Percentiles rank a stretch among this genome's conserved stretches.
phyloP scores from a whole-genome alignment of 2,797 vertebrate species.

The Dipus sagitta region DNA sequence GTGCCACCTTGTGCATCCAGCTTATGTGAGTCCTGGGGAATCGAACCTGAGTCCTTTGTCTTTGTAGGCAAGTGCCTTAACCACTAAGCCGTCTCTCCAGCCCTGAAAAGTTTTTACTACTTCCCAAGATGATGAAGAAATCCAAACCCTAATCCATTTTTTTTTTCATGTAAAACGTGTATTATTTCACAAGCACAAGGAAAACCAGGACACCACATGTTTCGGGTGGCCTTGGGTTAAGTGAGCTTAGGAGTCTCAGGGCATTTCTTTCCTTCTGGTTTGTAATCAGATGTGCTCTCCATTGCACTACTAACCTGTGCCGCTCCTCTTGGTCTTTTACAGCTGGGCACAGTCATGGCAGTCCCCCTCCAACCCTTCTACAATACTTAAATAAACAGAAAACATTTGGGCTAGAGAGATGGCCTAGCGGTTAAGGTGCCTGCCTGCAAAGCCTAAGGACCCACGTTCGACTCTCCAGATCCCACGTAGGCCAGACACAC shows the following conservation, averaged over 20 bases:
- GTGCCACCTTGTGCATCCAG: no score
- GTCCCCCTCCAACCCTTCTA: neutral
- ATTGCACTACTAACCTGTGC: neutral
- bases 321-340: neutral
- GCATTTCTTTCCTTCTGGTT: neutral
- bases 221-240: neutral
- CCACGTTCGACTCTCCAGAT: no score
- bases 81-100: no score
- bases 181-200: conserved; percentile 37
- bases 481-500: no score
- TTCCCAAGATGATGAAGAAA: conserved; percentile 49
- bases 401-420: neutral
- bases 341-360: neutral
- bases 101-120: conserved; percentile 24
- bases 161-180: neutral
- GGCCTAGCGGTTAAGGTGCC: no score
- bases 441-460: no score
- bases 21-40: no score
- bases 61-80: no score
- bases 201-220: neutral
- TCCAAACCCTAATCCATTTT: conserved; percentile 6
- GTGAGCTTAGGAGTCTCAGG: neutral
- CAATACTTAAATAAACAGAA: conserved; percentile 13
- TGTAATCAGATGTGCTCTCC: neutral
- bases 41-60: no score